Base-by-base conservation (phyloP, 2,888 invertebrate genomes). In the Cephus spinipes region DNA sequence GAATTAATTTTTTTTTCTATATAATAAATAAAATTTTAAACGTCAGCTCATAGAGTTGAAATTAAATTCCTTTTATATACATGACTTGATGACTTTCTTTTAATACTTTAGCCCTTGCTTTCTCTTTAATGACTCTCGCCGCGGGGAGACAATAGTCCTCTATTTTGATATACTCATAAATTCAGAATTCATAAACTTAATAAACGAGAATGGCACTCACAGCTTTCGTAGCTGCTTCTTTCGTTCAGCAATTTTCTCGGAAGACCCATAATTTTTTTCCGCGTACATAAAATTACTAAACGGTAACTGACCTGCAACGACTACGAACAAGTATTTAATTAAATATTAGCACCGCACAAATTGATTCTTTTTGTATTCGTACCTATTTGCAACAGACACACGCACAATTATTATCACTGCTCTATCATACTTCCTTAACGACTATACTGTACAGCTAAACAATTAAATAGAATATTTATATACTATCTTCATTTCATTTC, bases 311-410 rank as follows among this genome's bases (percentile, higher is more conserved):
- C 23, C 55, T 23, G 34, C 23, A 32, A 30, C 35, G 32, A 76
- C 32, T 76, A 76, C 36, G 31, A 35, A 76, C 15, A 33, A 76
- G 35, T 31, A 34, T 34, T 32, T 74, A 78, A 82, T 79, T 74
- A 77, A 79, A 80, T 75, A 36, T 73, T 85, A 85, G 85, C 86
- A 85, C 85, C 85, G 83, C 82, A 81, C 73, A 80, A 76, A 82
- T 80, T 76, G 78, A 68, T 75, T 77, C 34, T 69, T 55, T 55
- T 55, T 1, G 23, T 55, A 23, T 55, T 55, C 55, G 55, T 55
- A 55, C 55, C 55, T 23, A 23, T 23, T 55, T 55, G 55, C 55
- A 55, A 55, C 23, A 55, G 55, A 55, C 55, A 55, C 55, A 55
- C 55, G 55, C 55, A 55, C 23, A 55, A 23, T 55, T 55, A 55